phyloP scores from a whole-genome alignment of 2,888 invertebrate species.

The Calliphora vomitoria region DNA sequence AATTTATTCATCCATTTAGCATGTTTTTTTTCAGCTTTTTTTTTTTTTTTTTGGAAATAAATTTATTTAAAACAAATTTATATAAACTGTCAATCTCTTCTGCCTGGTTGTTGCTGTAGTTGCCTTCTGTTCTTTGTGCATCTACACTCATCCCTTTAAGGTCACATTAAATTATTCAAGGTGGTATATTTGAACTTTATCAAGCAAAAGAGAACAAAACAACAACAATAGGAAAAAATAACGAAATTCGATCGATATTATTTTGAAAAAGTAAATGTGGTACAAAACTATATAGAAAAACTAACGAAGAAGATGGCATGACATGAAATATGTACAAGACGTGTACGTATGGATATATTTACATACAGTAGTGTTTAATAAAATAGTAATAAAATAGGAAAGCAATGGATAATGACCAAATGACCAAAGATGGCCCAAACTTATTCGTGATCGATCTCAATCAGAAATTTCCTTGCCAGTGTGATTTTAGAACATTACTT shows the following conservation, averaged over 20 bases:
- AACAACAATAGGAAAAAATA: not conserved
- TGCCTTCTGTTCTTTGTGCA: slow-evolving; percentile 1
- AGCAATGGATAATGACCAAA: too few species aligned
- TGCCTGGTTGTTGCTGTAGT: not conserved
- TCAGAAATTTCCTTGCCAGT: too few species aligned
- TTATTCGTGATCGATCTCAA: too few species aligned
- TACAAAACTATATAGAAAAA: not conserved
- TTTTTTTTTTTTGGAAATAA: slow-evolving; percentile 1
- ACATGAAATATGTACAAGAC: slow-evolving; percentile 9
- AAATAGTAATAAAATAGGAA: not conserved
- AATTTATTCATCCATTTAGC: slow-evolving; percentile 10
- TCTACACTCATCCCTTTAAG: slow-evolving; percentile 46
- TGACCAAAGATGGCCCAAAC: not conserved
- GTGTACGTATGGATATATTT: not conserved
- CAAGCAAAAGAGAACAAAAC: slow-evolving; percentile 9
- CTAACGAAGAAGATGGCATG: slow-evolving; percentile 5
- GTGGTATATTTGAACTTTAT: slow-evolving; percentile 45
- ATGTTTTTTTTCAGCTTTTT: not conserved
- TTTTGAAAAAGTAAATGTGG: slow-evolving; percentile 47
- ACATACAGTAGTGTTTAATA: not conserved
- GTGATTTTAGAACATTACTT: too few species aligned
- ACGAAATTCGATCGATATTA: slow-evolving; percentile 46
- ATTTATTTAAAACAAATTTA: slow-evolving; percentile 36
- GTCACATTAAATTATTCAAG: slow-evolving; percentile 60
- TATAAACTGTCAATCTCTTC: slow-evolving; percentile 29